Conservation (phyloP, 2,113 vertebrate species). For the Albula goreensis region DNA sequence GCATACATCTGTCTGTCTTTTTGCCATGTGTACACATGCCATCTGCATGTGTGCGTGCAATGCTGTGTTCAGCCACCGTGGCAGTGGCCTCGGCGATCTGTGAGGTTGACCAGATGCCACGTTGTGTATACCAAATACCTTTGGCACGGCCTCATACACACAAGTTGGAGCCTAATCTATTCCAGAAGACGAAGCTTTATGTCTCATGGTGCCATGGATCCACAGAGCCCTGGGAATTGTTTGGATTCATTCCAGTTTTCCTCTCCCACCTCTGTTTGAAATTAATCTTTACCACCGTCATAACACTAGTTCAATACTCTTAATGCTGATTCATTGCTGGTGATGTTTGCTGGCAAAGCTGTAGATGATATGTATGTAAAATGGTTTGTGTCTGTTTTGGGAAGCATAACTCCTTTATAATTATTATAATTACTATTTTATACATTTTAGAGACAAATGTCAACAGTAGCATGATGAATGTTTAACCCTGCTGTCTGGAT, state of each 20-base stretch:
- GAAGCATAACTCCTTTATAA: not conserved
- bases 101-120: constrained; percentile 18
- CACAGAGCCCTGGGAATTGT: not conserved
- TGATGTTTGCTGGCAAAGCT: not conserved
- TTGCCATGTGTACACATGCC: not conserved
- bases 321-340: not conserved
- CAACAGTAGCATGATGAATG: constrained; percentile 9
- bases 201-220: not conserved
- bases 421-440: constrained; percentile 2
- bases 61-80: not conserved
- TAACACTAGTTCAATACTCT: not conserved
- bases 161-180: not conserved
- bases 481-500: not conserved
- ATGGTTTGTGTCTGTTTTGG: not conserved
- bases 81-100: not conserved
- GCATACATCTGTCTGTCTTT: not conserved
- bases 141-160: not conserved
- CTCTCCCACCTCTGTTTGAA: too few relatives aligned
- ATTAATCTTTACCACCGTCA: not conserved
- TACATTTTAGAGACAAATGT: constrained; percentile 9
- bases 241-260: not conserved
- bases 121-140: constrained; percentile 13
- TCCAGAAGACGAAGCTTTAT: constrained; percentile 7
- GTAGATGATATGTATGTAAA: not conserved
- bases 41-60: not conserved